phyloP scores from a whole-genome alignment of 2,797 vertebrate species.

The Poeciliopsis presidionis region DNA sequence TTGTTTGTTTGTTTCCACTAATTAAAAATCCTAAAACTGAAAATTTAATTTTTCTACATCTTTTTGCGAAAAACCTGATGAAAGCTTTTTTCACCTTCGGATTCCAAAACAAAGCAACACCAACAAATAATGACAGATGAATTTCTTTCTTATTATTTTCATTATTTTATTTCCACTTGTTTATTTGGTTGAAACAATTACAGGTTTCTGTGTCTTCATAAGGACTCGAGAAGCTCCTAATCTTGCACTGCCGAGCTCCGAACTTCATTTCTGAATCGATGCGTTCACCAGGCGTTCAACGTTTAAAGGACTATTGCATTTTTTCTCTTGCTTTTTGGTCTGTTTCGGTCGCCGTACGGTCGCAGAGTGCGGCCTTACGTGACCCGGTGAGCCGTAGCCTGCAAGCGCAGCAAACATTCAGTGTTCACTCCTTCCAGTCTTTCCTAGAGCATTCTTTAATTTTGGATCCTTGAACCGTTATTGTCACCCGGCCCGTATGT shows the following conservation, averaged over 20 bases:
- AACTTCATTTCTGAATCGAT: constrained; percentile 57
- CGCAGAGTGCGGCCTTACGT: neutral
- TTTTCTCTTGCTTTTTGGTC: neutral
- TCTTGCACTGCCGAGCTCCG: constrained; percentile 24
- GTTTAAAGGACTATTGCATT: constrained; percentile 33
- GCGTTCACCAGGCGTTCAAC: constrained; percentile 50
- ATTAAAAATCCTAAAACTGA: neutral
- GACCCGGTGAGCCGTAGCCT: neutral
- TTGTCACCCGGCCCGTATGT: constrained; percentile 28
- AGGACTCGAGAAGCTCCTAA: constrained; percentile 27
- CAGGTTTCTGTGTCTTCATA: constrained; percentile 11
- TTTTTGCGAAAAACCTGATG: neutral
- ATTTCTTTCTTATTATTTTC: neutral
- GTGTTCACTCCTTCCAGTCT: constrained; percentile 1
- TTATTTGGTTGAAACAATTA: neutral
- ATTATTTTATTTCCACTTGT: neutral
- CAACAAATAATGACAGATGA: neutral
- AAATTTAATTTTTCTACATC: neutral
- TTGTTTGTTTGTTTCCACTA: neutral
- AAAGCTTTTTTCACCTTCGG: neutral
- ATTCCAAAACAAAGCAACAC: neutral
- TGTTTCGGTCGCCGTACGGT: neutral
- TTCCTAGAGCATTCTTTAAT: constrained; percentile 22
- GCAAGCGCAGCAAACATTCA: constrained; percentile 16
- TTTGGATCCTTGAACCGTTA: constrained; percentile 31